Base-by-base conservation (phyloP, 2,797 vertebrate genomes). In the Crax fasciolata region DNA sequence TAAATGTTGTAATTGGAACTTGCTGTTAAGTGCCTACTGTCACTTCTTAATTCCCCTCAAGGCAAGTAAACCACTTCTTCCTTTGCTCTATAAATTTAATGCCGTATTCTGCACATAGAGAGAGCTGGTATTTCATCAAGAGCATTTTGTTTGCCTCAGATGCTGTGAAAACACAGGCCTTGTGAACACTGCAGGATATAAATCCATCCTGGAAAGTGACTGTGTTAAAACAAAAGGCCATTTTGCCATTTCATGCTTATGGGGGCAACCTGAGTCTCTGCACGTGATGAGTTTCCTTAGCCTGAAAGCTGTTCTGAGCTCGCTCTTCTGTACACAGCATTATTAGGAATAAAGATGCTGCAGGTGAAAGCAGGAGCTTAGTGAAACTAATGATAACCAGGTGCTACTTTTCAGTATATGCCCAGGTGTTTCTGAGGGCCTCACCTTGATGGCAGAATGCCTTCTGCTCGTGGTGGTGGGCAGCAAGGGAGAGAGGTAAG, bases 1-100 rank as follows among this genome's bases (percentile, higher is more conserved):
- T 98, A 98, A 98, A 98, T 95, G 91, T 94, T 96, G 96, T 98
- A 98, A 98, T 98, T 98, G 97, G 96, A 98, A 98, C 98, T 98
- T 95, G 97, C 96, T 97, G 97, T 98, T 98, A 97, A 98, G 96
- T 98, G 97, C 97, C 96, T 98, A 95, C 97, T 98, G 96, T 97
- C 96, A 96, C 97, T 97, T 97, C 96, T 96, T 94, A 96, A 96
- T 98, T 98, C 97, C 97, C 97, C 96, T 97, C 87, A 96, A 96
- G 97, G 96, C 92, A 97, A 96, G 95, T 39, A 67, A 97, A 89
- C 82, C 86, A 86, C 84, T 97, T 93, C 94, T 97, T 97, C 87
- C 91, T 92, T 90, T 95, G 57, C 94, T 97, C 93, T 97, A 91
- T 94, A 94, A 97, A 97, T 97, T 97, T 96, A 98, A 97, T 96